Evolutionary conservation across 2,888 invertebrate species (phyloP).

Genomic region (Orchestes rusci): DNA sequence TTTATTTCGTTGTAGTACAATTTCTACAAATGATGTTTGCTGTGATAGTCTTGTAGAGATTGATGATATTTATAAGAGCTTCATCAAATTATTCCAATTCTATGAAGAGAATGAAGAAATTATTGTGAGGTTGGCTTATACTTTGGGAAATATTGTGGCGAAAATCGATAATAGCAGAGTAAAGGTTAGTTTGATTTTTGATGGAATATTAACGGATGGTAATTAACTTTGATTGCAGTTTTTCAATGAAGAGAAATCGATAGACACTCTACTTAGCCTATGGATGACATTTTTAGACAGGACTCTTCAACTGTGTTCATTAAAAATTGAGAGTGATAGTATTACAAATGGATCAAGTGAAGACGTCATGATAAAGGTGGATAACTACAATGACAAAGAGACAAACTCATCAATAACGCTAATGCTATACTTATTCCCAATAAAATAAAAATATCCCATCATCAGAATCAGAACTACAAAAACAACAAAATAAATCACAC

Average conservation of each 20-base stretch:
- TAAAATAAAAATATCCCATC: too few species aligned
- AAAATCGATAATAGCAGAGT: constrained; percentile 63
- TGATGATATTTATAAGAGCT: constrained; percentile 48
- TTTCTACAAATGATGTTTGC: constrained; percentile 69
- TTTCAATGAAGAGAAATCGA: constrained; percentile 50
- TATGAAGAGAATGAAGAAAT: constrained; percentile 65
- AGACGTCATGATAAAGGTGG: constrained; percentile 63
- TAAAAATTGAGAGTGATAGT: constrained; percentile 39
- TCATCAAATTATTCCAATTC: constrained; percentile 57
- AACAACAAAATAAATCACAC: too few species aligned
- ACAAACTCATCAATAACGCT: not conserved
- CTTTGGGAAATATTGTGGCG: constrained; percentile 79
- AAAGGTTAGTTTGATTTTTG: constrained; percentile 43
- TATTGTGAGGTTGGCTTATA: constrained; percentile 71
- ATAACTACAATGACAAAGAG: not conserved
- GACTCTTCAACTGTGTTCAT: constrained; percentile 41
- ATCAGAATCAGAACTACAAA: too few species aligned
- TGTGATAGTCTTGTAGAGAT: constrained; percentile 60
- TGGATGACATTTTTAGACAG: constrained; percentile 49
- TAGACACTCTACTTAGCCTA: constrained; percentile 47
- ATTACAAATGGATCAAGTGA: constrained; percentile 48
- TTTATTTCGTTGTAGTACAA: constrained; percentile 53
- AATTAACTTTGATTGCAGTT: constrained; percentile 41
- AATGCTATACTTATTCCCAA: too few species aligned
- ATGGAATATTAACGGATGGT: constrained; percentile 31